phyloP scores from a whole-genome alignment of 1,140 invertebrate genomes.

The Cotesia typhae region DNA sequence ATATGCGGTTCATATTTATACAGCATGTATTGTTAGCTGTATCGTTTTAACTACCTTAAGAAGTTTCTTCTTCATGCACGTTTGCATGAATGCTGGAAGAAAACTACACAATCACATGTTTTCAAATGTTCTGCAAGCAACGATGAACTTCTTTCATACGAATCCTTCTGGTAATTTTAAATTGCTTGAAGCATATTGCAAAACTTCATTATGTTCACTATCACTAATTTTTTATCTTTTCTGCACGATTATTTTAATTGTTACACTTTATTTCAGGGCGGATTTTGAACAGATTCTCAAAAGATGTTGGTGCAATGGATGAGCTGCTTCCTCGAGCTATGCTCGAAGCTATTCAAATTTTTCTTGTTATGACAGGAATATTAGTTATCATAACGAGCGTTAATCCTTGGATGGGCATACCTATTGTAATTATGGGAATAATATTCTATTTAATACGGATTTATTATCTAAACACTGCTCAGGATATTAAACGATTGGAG shows the following conservation, averaged over 20 bases:
- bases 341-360: constrained; percentile 72
- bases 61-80: constrained; percentile 77
- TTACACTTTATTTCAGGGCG: constrained; percentile 39
- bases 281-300: constrained; percentile 59
- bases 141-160: constrained; percentile 86
- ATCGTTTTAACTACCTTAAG: constrained; percentile 68
- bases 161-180: constrained; percentile 75
- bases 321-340: constrained; percentile 73
- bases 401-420: constrained; percentile 69
- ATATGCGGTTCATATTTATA: constrained; percentile 61
- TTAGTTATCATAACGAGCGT: constrained; percentile 68
- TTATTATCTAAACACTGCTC: constrained; percentile 72
- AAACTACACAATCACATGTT: constrained; percentile 88
- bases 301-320: constrained; percentile 70
- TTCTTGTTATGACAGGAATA: constrained; percentile 60
- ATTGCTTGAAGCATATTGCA: constrained; percentile 12
- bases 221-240: too few relatives aligned
- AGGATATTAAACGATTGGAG: constrained; percentile 70
- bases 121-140: constrained; percentile 74
- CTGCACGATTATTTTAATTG: too few relatives aligned
- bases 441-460: constrained; percentile 67
- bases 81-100: constrained; percentile 83
- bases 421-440: constrained; percentile 66
- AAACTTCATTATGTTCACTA: too few relatives aligned
- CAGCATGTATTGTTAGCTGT: constrained; percentile 52